Conservation (phyloP, 1,140 invertebrate species). For the Sweltsa coloradensis region DNA sequence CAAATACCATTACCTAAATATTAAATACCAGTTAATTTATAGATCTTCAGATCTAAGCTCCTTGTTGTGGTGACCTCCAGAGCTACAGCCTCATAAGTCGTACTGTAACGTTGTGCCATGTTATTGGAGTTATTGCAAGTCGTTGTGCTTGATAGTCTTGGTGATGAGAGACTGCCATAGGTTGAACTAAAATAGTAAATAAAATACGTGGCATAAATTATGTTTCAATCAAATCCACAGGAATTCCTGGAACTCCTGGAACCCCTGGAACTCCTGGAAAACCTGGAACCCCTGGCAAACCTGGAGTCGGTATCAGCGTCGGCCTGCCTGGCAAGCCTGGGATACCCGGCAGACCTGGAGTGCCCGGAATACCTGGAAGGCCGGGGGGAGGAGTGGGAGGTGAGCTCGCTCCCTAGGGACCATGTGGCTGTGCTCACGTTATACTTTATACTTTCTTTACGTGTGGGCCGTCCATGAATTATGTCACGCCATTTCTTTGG, state of each 20-base stretch:
- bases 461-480: too few relatives aligned
- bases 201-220: not conserved
- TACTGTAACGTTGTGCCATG: not conserved
- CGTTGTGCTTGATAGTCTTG: not conserved
- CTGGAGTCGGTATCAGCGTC: conserved; percentile 3
- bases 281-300: conserved; percentile 10
- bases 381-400: too few relatives aligned
- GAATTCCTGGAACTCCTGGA: conserved; percentile 4
- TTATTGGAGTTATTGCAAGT: not conserved
- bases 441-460: too few relatives aligned
- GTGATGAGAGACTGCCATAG: not conserved
- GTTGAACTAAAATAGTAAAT: not conserved
- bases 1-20: too few relatives aligned
- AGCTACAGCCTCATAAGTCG: not conserved
- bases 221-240: not conserved
- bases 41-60: conserved; percentile 16
- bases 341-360: conserved; percentile 3
- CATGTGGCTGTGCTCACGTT: too few relatives aligned
- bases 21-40: too few relatives aligned
- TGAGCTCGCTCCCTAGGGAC: too few relatives aligned
- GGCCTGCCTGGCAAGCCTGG: conserved; percentile 23
- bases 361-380: conserved; percentile 4
- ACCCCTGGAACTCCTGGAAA: not conserved
- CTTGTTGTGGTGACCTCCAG: not conserved
- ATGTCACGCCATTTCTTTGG: too few relatives aligned